These are phyloP conservation scores for Puffinus mauretanicus DNA, from an alignment of 2,113 vertebrate species.

Conservation along the genomic window DNA sequence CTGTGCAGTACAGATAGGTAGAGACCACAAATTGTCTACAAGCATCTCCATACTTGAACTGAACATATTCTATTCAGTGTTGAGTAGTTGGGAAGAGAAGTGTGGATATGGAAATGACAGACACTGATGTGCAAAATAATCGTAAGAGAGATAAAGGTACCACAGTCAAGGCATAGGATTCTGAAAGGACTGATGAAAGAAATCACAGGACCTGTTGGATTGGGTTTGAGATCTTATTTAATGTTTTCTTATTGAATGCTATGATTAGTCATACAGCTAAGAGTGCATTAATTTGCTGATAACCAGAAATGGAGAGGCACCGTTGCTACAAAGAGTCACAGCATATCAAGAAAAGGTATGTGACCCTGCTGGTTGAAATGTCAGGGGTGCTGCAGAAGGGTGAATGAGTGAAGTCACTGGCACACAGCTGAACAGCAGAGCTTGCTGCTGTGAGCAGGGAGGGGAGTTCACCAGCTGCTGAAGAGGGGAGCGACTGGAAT, in stretches of 20 bases:
- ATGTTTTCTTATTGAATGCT: background rate
- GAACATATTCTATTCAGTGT: background rate
- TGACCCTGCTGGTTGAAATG: accelerated
- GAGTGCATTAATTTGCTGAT: background rate
- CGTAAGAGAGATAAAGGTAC: background rate
- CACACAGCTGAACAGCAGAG: background rate
- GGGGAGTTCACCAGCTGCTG: background rate
- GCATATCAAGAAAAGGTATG: background rate
- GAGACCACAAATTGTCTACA: background rate
- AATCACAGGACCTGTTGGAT: background rate
- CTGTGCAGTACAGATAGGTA: background rate
- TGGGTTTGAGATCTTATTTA: background rate
- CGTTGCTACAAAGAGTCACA: background rate
- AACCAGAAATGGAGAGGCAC: background rate
- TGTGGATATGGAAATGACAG: background rate
- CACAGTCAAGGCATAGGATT: accelerated
- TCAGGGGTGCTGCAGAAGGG: background rate
- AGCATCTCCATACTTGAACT: background rate
- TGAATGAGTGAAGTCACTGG: accelerated
- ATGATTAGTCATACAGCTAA: background rate
- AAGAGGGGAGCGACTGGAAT: background rate
- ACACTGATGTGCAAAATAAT: background rate
- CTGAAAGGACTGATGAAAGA: background rate
- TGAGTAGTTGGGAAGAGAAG: background rate
- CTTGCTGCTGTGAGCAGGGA: background rate